Conservation (phyloP, 2,797 vertebrate genomes). For the Glossophaga mutica region DNA sequence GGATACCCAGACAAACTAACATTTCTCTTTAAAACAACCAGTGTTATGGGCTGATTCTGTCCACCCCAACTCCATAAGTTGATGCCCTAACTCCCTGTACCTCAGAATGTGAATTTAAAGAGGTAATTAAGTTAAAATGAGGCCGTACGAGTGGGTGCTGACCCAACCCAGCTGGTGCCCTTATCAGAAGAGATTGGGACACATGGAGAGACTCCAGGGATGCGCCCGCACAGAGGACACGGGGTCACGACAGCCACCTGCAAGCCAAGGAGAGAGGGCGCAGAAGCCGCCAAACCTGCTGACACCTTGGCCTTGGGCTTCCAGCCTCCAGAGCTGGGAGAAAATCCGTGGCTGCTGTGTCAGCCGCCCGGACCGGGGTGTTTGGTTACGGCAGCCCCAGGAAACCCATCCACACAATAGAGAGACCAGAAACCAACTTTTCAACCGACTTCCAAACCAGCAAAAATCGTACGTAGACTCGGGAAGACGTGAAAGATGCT, state of each 20-base stretch:
- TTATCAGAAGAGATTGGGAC: not conserved
- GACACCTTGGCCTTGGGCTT: not conserved
- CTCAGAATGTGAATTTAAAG: not conserved
- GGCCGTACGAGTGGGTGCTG: not conserved
- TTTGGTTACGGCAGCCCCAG: not conserved
- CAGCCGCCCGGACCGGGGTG: not conserved
- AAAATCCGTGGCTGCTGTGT: not conserved
- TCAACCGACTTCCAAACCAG: not conserved
- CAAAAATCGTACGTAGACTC: not conserved
- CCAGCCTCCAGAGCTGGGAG: not conserved
- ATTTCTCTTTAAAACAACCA: not conserved
- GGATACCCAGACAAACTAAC: not conserved
- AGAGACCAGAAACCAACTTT: not conserved
- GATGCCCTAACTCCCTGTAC: not conserved
- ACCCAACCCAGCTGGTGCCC: not conserved
- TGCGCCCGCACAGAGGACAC: rapidly evolving
- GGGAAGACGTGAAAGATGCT: not conserved
- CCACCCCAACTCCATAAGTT: not conserved
- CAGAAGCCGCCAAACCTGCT: too few relatives aligned
- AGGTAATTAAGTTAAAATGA: not conserved
- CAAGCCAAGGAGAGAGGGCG: not conserved
- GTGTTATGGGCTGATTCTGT: not conserved
- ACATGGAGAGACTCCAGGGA: not conserved
- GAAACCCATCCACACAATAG: not conserved
- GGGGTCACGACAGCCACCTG: not conserved